Conservation (phyloP, 92 coral and sea anemone species). For the Chrysogorgia sp. region DNA sequence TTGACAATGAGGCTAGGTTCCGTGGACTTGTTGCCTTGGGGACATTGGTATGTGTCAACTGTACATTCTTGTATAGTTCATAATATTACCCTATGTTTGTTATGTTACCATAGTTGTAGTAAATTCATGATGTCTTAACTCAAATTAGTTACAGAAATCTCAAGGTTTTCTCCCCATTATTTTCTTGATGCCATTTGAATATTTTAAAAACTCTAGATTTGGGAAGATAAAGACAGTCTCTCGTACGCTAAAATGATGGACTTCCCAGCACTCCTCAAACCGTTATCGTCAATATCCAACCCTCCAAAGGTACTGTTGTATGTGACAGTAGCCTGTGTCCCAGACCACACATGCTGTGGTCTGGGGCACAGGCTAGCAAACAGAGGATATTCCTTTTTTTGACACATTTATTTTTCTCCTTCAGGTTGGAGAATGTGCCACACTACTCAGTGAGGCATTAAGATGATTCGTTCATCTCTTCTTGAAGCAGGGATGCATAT, state of each 20-base stretch:
- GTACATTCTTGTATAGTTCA: too few relatives aligned
- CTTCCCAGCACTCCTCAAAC: constrained; percentile 57
- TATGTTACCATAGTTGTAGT: too few relatives aligned
- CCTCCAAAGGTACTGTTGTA: constrained; percentile 82
- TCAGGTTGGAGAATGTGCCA: constrained; percentile 88
- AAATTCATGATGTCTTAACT: too few relatives aligned
- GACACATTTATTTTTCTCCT: background rate
- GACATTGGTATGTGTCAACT: constrained; percentile 69
- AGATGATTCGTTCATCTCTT: too few relatives aligned
- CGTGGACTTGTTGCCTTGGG: constrained; percentile 90
- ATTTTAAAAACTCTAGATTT: constrained; percentile 55
- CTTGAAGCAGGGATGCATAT: too few relatives aligned
- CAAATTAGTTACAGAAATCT: too few relatives aligned
- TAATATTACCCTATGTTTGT: too few relatives aligned
- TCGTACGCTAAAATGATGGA: constrained; percentile 76
- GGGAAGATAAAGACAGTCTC: constrained; percentile 68
- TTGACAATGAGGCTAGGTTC: constrained; percentile 84
- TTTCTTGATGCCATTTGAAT: background rate
- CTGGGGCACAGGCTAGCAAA: too few relatives aligned
- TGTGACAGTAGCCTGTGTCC: too few relatives aligned
- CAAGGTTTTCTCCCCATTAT: too few relatives aligned
- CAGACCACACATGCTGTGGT: too few relatives aligned
- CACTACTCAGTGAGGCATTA: constrained; percentile 64
- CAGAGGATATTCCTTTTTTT: too few relatives aligned
- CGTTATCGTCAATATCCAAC: constrained; percentile 61